These are phyloP conservation scores for Megalonaias nervosa DNA, from an alignment of 1,140 invertebrate genomes.

Conservation along the genomic window DNA sequence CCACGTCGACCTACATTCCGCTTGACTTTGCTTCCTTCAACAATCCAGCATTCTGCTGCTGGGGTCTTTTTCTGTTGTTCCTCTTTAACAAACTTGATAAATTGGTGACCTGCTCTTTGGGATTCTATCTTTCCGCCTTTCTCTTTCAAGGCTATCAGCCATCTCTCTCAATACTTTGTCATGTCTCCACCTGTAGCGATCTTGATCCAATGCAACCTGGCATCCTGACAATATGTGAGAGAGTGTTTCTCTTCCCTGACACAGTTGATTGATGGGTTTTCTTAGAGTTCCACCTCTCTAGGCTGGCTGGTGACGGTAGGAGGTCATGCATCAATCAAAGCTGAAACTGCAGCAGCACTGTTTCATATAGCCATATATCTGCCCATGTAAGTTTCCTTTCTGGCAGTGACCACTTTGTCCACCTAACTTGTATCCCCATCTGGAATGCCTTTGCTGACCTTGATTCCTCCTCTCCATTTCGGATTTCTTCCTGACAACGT, in stretches of 20 bases:
- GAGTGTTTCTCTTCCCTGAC: too few relatives aligned
- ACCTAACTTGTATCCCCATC: neutral
- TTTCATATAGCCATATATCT: too few relatives aligned
- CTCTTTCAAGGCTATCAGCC: constrained; percentile 2
- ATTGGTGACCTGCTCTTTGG: neutral
- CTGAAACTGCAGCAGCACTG: too few relatives aligned
- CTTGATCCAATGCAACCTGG: neutral
- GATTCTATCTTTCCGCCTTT: neutral
- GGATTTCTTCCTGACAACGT: too few relatives aligned
- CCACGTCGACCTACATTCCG: constrained; percentile 14
- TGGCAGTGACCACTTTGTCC: too few relatives aligned
- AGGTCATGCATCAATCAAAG: too few relatives aligned
- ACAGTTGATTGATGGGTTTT: too few relatives aligned
- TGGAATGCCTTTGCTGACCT: neutral
- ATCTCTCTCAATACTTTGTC: constrained; percentile 16
- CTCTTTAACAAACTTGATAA: constrained; percentile 9
- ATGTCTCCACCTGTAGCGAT: constrained; percentile 19
- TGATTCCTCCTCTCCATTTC: too few relatives aligned
- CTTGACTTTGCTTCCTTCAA: neutral
- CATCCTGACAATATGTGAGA: too few relatives aligned
- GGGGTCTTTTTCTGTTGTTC: neutral
- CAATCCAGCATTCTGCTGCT: neutral
- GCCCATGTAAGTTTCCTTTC: too few relatives aligned
- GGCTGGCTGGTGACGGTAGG: too few relatives aligned
- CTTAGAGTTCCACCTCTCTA: too few relatives aligned